Base-by-base conservation (phyloP, 2,113 vertebrate genomes). In the Hydrolagus affinis region DNA sequence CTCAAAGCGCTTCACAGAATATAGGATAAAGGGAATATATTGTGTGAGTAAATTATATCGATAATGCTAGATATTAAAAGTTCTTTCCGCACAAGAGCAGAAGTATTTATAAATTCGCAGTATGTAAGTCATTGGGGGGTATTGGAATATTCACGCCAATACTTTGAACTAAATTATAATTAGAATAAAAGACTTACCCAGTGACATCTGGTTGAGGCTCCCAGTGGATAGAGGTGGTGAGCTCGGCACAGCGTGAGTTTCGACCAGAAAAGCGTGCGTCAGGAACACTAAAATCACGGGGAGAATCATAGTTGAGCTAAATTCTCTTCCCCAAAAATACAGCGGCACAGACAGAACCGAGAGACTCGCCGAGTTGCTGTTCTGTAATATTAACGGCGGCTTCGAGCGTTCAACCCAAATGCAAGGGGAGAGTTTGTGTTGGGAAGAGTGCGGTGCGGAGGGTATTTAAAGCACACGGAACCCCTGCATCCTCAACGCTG, bases 391-490 rank as follows among this genome's bases (percentile, higher is more conserved):
- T 44, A 44, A 44, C 44, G 44, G 2, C 6, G 44, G 28, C 17
- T 25, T 80, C 76, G 28, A 23, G 9, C 23, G 14, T 12, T 62
- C 59, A 28, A 17, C 57, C 12, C 59, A 14, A 25, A n/a, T 80
- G 59, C 21, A 15, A 60, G 23, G 15, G 60, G 44, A 44, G 44
- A 44, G 76, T 80, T 62, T 80, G 76, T 80, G 76, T 62, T 80
- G 76, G 76, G 62, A 25, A 12, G 56, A n/a, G 75, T 25, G 76
- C 28, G 28, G 60, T 80, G 76, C 44, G 44, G 6, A 44, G 59
- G 28, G 76, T 80, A 80, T 80, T 80, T 80, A 80, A 80, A 80
- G 76, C 59, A 15, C 21, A 80, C 62, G 44, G 21, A 21, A 12
- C 11, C 19, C 56, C 76, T 80, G 56, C 23, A 80, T 80, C 76